These are phyloP conservation scores for Seira musarum DNA, from an alignment of 2,888 invertebrate species.

Conservation along the genomic window DNA sequence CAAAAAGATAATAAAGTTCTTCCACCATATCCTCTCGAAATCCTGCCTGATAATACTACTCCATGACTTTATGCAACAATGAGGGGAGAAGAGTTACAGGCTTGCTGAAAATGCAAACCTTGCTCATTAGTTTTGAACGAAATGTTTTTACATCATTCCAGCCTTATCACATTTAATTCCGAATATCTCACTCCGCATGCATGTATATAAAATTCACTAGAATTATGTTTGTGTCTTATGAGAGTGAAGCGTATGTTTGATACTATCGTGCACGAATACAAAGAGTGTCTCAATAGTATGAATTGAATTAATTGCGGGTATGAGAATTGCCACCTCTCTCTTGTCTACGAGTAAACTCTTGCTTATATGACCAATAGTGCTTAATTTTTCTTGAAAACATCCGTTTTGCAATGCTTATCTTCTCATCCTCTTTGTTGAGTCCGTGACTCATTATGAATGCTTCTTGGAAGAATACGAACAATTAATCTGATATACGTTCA, in stretches of 20 bases:
- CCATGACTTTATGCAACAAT: constrained; percentile 12
- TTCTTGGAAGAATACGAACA: constrained; percentile 1
- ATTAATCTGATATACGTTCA: neutral
- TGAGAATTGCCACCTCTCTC: too few species aligned
- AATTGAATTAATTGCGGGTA: neutral
- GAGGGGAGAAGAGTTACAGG: neutral
- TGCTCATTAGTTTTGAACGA: neutral
- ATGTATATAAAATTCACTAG: neutral
- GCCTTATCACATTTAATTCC: neutral
- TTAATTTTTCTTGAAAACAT: neutral
- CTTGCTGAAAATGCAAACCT: constrained; percentile 14
- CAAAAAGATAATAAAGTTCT: constrained; percentile 5
- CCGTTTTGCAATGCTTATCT: constrained; percentile 1
- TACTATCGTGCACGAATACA: constrained; percentile 5
- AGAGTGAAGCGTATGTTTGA: constrained; percentile 1
- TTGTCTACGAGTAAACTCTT: too few species aligned
- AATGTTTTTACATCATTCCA: neutral
- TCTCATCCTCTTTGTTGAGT: neutral
- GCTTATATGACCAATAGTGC: neutral
- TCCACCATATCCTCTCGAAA: neutral
- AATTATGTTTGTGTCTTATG: constrained; percentile 1
- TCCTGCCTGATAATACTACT: neutral
- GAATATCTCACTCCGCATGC: neutral
- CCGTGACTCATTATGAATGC: constrained; percentile 10
- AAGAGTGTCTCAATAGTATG: neutral